Conservation (phyloP, 2,888 invertebrate species). For the Heliconius hortense region DNA sequence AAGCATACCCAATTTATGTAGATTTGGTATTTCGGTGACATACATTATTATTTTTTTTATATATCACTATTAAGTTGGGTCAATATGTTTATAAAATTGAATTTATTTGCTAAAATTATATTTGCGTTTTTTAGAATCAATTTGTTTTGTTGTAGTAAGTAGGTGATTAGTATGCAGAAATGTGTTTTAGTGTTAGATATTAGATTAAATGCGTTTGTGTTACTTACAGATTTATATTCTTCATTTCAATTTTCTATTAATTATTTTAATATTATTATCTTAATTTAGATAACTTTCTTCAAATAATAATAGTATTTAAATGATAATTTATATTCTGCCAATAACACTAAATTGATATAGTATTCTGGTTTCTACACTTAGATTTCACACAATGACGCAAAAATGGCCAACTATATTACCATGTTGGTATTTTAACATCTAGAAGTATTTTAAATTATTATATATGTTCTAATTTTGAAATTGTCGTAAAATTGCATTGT, state of each 20-base stretch:
- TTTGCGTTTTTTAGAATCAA: not conserved
- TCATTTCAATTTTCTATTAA: not conserved
- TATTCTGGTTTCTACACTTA: not conserved
- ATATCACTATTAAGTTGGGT: conserved; percentile 28
- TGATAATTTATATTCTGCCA: not conserved
- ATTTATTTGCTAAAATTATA: conserved; percentile 16
- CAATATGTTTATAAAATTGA: conserved; percentile 15
- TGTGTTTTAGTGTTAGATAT: not conserved
- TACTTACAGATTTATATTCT: conserved; percentile 2
- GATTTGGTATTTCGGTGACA: conserved; percentile 39
- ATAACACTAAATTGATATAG: not conserved
- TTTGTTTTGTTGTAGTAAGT: not conserved
- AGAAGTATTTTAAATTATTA: not conserved
- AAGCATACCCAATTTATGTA: conserved; percentile 38
- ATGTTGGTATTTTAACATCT: not conserved
- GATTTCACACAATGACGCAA: not conserved
- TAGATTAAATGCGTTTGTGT: not conserved
- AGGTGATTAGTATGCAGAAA: not conserved
- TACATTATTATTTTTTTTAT: conserved; percentile 34
- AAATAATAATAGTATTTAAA: not conserved
- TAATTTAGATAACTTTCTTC: not conserved
- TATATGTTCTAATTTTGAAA: not conserved
- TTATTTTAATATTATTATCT: not conserved
- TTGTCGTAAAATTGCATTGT: not conserved
- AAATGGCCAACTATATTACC: not conserved